Evolutionary conservation across 1,140 invertebrate genomes (phyloP).

Genomic region (Lasioglossum albipes): DNA sequence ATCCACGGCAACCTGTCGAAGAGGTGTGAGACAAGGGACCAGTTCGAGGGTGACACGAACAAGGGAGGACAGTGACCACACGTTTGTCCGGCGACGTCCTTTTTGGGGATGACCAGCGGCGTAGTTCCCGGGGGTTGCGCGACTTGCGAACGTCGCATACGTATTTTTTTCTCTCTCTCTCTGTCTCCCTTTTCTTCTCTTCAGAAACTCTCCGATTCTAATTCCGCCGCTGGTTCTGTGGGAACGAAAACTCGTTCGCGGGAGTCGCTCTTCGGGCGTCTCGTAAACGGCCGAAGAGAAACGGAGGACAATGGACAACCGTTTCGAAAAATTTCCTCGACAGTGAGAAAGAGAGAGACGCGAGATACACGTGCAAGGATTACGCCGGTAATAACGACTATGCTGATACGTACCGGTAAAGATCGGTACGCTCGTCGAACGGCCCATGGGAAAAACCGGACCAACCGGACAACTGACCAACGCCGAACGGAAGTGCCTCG

Average conservation of each 20-base stretch:
- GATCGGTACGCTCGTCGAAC: constrained; percentile 26
- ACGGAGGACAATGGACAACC: constrained; percentile 47
- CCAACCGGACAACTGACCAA: constrained; percentile 69
- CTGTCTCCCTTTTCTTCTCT: not conserved
- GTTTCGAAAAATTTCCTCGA: constrained; percentile 22
- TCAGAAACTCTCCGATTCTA: constrained; percentile 17
- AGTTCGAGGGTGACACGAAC: not conserved
- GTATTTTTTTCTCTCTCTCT: constrained; percentile 19
- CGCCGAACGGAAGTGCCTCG: constrained; percentile 41
- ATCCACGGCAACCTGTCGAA: constrained; percentile 53
- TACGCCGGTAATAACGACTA: constrained; percentile 28
- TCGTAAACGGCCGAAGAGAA: not conserved
- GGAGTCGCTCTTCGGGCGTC: constrained; percentile 42
- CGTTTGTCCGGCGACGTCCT: constrained; percentile 56
- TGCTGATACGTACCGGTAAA: constrained; percentile 4
- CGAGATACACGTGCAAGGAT: constrained; percentile 16
- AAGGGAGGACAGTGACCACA: constrained; percentile 63
- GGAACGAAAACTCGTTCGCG: constrained; percentile 79
- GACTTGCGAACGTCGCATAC: constrained; percentile 40
- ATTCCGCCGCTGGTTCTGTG: constrained; percentile 70
- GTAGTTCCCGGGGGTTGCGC: constrained; percentile 66
- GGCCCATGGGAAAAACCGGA: constrained; percentile 69
- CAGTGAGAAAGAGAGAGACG: constrained; percentile 11
- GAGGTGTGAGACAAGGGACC: constrained; percentile 44
- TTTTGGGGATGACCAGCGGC: constrained; percentile 72